Percentiles rank a stretch among this genome's conserved stretches.
These are phyloP conservation scores for Mellilla xanthometata DNA, from an alignment of 2,888 invertebrate species.

Conservation along the genomic window DNA sequence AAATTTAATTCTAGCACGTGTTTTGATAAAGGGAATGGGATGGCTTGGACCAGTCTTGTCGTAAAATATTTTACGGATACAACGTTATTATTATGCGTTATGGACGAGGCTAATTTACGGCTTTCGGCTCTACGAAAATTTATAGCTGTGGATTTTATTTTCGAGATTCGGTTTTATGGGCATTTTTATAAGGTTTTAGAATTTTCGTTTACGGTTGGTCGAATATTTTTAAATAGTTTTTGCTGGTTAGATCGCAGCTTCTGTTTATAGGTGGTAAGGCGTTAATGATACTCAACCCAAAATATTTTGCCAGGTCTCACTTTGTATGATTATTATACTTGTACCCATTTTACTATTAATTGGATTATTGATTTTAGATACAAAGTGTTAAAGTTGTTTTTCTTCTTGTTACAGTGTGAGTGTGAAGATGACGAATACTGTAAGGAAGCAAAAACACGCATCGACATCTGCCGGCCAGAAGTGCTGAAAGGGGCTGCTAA, in stretches of 20 bases:
- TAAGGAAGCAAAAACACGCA: constrained; percentile 85
- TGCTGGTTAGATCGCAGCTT: neutral
- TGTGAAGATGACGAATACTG: constrained; percentile 87
- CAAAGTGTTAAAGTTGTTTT: constrained; percentile 8
- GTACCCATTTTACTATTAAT: too few species aligned
- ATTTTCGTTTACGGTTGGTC: neutral
- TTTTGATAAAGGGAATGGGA: constrained; percentile 47
- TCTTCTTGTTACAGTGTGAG: constrained; percentile 85
- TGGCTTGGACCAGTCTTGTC: constrained; percentile 51
- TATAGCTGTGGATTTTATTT: constrained; percentile 35
- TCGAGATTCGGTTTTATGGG: constrained; percentile 22
- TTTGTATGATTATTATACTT: too few species aligned
- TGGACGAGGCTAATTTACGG: constrained; percentile 60
- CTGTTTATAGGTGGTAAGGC: neutral
- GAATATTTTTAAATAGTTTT: neutral
- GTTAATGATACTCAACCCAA: too few species aligned
- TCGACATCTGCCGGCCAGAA: constrained; percentile 89
- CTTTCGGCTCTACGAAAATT: constrained; percentile 53
- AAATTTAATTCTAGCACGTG: constrained; percentile 29
- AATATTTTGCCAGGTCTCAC: too few species aligned
- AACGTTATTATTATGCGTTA: constrained; percentile 59
- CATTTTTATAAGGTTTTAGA: constrained; percentile 22
- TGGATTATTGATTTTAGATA: neutral
- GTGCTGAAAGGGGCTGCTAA: constrained; percentile 87
- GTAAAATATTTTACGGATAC: constrained; percentile 67